These are phyloP conservation scores for Etia nguti DNA, from an alignment of 2,113 vertebrate species.

Conservation along the genomic window DNA sequence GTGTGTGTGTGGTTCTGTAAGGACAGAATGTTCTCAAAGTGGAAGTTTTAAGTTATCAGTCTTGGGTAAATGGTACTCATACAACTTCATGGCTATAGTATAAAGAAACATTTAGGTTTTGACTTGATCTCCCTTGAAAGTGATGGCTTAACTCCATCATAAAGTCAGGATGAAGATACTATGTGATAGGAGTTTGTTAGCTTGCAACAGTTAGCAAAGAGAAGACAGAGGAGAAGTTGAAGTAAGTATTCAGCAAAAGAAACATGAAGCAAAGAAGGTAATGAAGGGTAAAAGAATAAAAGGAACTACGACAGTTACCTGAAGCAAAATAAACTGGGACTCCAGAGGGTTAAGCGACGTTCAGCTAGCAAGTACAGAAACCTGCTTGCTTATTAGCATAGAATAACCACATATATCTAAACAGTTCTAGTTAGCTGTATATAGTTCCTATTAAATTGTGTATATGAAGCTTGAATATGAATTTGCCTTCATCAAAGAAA, in stretches of 20 bases:
- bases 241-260: neutral
- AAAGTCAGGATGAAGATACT: neutral
- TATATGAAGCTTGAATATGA: neutral
- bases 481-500: neutral
- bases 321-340: neutral
- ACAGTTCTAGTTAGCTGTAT: neutral
- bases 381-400: neutral
- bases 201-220: neutral
- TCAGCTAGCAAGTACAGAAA: neutral
- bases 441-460: neutral
- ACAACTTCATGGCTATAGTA: neutral
- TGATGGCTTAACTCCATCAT: neutral
- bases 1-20: neutral
- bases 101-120: neutral
- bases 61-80: neutral
- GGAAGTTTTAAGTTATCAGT: neutral
- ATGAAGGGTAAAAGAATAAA: neutral
- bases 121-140: neutral
- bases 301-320: neutral
- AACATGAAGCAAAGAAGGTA: neutral
- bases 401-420: neutral
- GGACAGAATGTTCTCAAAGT: neutral
- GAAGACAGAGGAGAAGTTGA: neutral
- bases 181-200: neutral
- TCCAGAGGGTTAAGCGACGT: neutral